Evolutionary conservation across 1,140 invertebrate genomes (phyloP), one percentile per base, ranked within the genome.

Genomic region (Calosoma granatense): DNA sequence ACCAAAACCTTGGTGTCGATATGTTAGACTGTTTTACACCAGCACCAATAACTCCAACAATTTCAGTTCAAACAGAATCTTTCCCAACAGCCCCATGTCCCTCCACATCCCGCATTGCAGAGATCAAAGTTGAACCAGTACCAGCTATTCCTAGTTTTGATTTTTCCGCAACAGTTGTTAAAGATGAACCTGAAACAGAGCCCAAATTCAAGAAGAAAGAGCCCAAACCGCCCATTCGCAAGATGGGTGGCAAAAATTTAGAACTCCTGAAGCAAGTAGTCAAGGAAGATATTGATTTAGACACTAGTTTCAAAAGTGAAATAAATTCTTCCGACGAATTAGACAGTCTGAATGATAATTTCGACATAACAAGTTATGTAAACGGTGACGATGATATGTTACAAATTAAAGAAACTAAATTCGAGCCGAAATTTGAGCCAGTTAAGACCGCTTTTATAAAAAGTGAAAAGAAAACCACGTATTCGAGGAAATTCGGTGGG

Each of bases 261-360:
- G 53, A 54, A 23, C 19, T 54, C 9, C 11, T 54, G 12, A 54
- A 21, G 19, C 20, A 21, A 15, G 53, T 54, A 17, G 22, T 26
- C 14, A 54, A 54, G 36, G 53, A 54, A 15, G 53, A 54, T 9
- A 54, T 54, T 30, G 53, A 54, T 26, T 36, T 54, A 30, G 26
- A 54, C 22, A 21, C 22, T 21, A 30, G 22, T 26, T 23, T 54
- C n/a, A 23, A 54, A 17, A 54, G 22, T 54, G 22, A 54, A 22
- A 12, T 53, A 14, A 22, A 9, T 6, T 20, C 20, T 21, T 53
- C 22, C 12, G 20, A 53, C 23, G 20, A 53, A 53, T 22, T 22
- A 6, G 51, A 53, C 20, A 22, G 20, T 19, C 20, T 12, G 14
- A 53, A 53, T 20, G 51, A 53, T 53, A 22, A 53, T 53, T 53